phyloP scores from a whole-genome alignment of 2,888 invertebrate genomes.

The Drosophila subquinaria region DNA sequence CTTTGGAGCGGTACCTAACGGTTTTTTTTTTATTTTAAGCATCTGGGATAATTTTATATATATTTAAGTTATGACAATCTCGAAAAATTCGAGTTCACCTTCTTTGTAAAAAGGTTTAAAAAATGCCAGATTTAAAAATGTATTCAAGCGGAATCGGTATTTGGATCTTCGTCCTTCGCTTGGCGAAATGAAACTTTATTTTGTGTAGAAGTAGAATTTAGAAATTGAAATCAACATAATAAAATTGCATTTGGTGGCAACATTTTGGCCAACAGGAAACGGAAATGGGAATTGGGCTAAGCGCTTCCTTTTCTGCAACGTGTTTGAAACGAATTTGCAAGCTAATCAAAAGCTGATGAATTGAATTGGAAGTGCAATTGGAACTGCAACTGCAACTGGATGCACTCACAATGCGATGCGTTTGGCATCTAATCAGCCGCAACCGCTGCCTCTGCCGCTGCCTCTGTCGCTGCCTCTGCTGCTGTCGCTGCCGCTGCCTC shows the following conservation, averaged over 20 bases:
- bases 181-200: not conserved
- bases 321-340: slow-evolving; percentile 25
- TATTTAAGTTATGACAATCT: no score
- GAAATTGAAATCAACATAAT: slow-evolving; percentile 8
- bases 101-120: no score
- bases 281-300: slow-evolving; percentile 56
- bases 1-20: no score
- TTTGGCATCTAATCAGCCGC: slow-evolving; percentile 38
- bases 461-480: slow-evolving; percentile 19
- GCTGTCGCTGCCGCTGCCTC: slow-evolving; percentile 11
- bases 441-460: slow-evolving; percentile 2
- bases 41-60: no score
- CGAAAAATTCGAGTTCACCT: no score
- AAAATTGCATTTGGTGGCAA: slow-evolving; percentile 19
- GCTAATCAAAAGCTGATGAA: slow-evolving; percentile 35
- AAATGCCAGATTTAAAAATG: no score
- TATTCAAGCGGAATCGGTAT: not conserved
- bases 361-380: slow-evolving; percentile 25
- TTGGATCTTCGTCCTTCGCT: not conserved
- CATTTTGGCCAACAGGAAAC: slow-evolving; percentile 39
- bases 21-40: no score
- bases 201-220: not conserved
- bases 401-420: slow-evolving; percentile 18
- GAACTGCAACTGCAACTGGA: slow-evolving; percentile 5
- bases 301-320: slow-evolving; percentile 15